These are phyloP conservation scores for Dryomyza anilis DNA, from an alignment of 2,888 invertebrate species.

Conservation along the genomic window DNA sequence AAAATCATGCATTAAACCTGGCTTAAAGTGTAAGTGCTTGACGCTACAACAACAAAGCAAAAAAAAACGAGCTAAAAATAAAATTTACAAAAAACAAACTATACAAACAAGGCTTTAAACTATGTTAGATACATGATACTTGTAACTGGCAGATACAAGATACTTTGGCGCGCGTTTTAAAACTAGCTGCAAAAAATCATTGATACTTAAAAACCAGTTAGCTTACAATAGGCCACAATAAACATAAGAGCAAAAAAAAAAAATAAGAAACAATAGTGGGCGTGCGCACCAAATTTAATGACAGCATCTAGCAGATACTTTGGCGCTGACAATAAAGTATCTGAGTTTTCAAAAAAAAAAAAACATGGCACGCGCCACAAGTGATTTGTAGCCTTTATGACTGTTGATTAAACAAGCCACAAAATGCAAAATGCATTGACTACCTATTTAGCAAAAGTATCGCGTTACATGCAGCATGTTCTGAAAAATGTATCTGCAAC, in stretches of 20 bases:
- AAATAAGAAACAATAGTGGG: conserved; percentile 5
- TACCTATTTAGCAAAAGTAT: too few species aligned
- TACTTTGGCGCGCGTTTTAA: background rate
- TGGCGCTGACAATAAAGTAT: too few species aligned
- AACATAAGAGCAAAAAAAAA: background rate
- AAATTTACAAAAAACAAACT: background rate
- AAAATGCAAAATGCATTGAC: too few species aligned
- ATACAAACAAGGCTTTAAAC: background rate
- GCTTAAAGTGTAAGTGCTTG: background rate
- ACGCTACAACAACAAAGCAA: background rate
- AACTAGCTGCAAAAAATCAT: background rate
- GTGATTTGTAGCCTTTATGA: background rate
- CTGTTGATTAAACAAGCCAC: background rate
- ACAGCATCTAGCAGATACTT: too few species aligned
- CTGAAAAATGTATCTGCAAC: conserved; percentile 8
- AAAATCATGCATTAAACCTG: background rate
- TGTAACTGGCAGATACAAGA: background rate
- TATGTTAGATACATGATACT: background rate
- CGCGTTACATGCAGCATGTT: background rate
- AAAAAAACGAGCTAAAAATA: background rate
- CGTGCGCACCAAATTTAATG: conserved; percentile 3
- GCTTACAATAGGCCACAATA: background rate
- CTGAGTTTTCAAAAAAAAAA: too few species aligned
- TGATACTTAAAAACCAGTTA: background rate
- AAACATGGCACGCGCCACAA: conserved; percentile 16